Conservation (phyloP, 2,797 vertebrate genomes). For the Xerus rutilus region DNA sequence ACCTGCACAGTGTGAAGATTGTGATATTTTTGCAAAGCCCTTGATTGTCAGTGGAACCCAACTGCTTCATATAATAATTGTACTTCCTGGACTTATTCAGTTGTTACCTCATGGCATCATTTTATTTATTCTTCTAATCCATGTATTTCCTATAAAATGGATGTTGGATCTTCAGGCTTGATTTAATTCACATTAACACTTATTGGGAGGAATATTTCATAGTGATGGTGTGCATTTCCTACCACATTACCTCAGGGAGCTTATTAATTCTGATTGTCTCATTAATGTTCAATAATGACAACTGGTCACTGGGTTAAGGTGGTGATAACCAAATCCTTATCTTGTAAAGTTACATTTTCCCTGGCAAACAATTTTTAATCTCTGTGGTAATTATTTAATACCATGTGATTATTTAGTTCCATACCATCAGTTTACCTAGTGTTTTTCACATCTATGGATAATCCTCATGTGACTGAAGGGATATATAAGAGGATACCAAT, state of each 20-base stretch:
- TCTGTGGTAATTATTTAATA: constrained; percentile 9
- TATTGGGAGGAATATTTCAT: constrained; percentile 29
- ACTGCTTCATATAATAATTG: background rate
- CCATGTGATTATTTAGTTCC: constrained; percentile 11
- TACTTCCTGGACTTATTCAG: background rate
- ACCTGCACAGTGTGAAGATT: background rate
- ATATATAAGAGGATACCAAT: background rate
- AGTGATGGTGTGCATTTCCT: constrained; percentile 12
- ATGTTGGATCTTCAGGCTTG: background rate
- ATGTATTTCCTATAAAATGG: background rate
- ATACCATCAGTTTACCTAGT: background rate
- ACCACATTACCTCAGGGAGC: background rate
- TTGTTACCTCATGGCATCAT: background rate
- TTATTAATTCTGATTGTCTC: background rate
- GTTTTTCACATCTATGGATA: constrained; percentile 42
- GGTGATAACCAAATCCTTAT: background rate
- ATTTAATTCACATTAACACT: background rate
- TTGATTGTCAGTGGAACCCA: background rate
- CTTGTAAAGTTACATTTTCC: constrained; percentile 1
- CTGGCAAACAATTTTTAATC: background rate
- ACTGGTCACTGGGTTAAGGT: background rate
- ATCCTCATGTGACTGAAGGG: constrained; percentile 34
- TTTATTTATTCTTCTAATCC: background rate
- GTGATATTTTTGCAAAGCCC: constrained; percentile 1
- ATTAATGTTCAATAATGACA: constrained; percentile 36